Percentiles rank a stretch among this genome's conserved stretches.
Evolutionary conservation across 2,113 vertebrate species (phyloP).

Genomic region (Mixornis gularis): DNA sequence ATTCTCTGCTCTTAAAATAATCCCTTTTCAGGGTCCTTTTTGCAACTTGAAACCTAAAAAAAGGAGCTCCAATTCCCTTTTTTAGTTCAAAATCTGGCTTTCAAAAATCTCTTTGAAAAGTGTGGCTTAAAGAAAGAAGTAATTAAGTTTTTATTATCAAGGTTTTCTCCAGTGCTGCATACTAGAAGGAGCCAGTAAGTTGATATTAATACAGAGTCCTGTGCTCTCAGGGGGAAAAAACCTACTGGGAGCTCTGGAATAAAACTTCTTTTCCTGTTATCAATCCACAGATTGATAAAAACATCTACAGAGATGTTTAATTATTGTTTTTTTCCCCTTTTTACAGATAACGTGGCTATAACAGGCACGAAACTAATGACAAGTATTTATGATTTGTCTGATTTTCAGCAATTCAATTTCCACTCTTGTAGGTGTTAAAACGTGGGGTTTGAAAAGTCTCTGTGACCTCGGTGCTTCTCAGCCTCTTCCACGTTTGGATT

Average conservation of each 20-base stretch:
- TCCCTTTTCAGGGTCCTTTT: neutral
- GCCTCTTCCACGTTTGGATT: neutral
- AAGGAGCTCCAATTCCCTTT: neutral
- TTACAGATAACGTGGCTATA: neutral
- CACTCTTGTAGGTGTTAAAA: neutral
- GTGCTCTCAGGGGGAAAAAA: neutral
- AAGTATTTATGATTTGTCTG: neutral
- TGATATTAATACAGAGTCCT: neutral
- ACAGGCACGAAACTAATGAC: neutral
- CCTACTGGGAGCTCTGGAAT: neutral
- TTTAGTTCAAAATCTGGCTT: neutral
- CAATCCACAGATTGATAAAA: neutral
- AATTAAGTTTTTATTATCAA: neutral
- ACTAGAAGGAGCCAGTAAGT: neutral
- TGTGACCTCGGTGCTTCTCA: neutral
- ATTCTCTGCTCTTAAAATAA: neutral
- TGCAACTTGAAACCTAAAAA: neutral
- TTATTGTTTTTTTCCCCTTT: neutral
- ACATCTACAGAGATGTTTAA: neutral
- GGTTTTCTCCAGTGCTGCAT: neutral
- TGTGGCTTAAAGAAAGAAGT: neutral
- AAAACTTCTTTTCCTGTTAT: neutral
- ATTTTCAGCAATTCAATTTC: neutral
- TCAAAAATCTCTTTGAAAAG: conserved; percentile 4
- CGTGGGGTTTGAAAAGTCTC: neutral